These are phyloP conservation scores for Nesospiza acunhae DNA, from an alignment of 2,113 vertebrate species.

Conservation along the genomic window DNA sequence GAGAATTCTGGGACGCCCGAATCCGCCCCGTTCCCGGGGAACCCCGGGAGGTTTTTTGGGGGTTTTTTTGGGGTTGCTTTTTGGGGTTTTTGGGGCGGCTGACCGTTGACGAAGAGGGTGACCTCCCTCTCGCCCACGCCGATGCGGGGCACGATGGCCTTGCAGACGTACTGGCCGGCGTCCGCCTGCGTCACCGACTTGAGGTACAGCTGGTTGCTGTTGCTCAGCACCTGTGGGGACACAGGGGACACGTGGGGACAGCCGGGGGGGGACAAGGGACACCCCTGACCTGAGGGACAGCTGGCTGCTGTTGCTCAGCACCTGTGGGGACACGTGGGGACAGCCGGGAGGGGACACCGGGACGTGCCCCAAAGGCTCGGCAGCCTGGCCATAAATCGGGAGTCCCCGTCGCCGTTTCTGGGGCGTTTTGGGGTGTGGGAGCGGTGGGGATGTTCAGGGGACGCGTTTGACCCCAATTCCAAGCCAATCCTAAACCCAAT, in stretches of 20 bases:
- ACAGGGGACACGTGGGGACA: rapidly evolving
- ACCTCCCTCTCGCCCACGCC: constrained; percentile 93
- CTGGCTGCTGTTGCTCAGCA: constrained; percentile 97
- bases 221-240: constrained; percentile 88
- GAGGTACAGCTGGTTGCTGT: constrained; percentile 92
- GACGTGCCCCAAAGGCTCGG: too few species aligned
- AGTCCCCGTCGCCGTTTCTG: neutral
- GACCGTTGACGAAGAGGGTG: constrained; percentile 90
- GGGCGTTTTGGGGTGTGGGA: neutral
- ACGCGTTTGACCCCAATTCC: rapidly evolving
- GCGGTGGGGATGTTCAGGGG: neutral
- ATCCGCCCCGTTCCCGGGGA: too few species aligned
- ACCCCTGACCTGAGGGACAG: constrained; percentile 83
- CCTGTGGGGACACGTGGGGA: constrained; percentile 67
- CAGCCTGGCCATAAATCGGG: rapidly evolving
- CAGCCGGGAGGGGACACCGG: too few species aligned
- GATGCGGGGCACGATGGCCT: constrained; percentile 94
- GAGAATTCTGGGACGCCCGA: too few species aligned
- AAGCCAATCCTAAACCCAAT: too few species aligned
- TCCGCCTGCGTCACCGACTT: constrained; percentile 91
- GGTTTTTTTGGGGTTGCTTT: neutral
- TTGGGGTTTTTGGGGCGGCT: neutral
- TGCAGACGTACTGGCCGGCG: constrained; percentile 92
- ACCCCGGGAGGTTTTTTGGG: too few species aligned
- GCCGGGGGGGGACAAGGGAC: neutral